Evolutionary conservation across 2,113 vertebrate species (phyloP).

Genomic region (Pedionomus torquatus): DNA sequence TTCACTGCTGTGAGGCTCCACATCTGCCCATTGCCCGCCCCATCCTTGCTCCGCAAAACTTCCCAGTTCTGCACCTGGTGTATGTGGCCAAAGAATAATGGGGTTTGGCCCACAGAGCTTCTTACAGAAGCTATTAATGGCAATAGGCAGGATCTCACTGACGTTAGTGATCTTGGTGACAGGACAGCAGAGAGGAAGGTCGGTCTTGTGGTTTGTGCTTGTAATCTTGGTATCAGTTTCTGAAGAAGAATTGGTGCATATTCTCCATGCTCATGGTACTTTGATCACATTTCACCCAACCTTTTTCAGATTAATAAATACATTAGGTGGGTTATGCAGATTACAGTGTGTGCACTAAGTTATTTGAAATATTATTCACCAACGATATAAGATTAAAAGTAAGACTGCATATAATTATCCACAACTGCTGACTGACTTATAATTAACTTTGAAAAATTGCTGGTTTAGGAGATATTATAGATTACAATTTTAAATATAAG

Average conservation of each 20-base stretch:
- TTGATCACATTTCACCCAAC: not conserved
- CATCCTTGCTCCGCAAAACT: not conserved
- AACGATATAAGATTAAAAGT: slow-evolving; percentile 44
- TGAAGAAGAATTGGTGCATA: not conserved
- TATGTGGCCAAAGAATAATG: fast-evolving
- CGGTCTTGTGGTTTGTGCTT: not conserved
- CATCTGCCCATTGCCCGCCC: fast-evolving
- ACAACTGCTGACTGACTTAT: slow-evolving; percentile 57
- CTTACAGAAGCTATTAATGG: not conserved
- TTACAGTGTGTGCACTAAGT: not conserved
- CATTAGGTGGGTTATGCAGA: slow-evolving; percentile 20
- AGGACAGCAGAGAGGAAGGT: not conserved
- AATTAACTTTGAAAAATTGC: slow-evolving; percentile 69
- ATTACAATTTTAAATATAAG: slow-evolving; percentile 57
- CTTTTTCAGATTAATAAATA: slow-evolving; percentile 21
- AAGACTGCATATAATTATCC: slow-evolving; percentile 41
- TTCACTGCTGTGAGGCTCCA: fast-evolving
- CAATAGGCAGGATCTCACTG: not conserved
- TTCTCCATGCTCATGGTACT: not conserved
- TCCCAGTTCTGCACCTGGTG: not conserved
- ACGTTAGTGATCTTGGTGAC: not conserved
- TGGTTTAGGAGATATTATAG: slow-evolving; percentile 45
- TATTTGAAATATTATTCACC: slow-evolving; percentile 46
- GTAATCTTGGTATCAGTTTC: not conserved
- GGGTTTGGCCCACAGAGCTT: not conserved